These are phyloP conservation scores for Cremastobaeus sp. DNA, from an alignment of 2,888 invertebrate species.

Conservation along the genomic window DNA sequence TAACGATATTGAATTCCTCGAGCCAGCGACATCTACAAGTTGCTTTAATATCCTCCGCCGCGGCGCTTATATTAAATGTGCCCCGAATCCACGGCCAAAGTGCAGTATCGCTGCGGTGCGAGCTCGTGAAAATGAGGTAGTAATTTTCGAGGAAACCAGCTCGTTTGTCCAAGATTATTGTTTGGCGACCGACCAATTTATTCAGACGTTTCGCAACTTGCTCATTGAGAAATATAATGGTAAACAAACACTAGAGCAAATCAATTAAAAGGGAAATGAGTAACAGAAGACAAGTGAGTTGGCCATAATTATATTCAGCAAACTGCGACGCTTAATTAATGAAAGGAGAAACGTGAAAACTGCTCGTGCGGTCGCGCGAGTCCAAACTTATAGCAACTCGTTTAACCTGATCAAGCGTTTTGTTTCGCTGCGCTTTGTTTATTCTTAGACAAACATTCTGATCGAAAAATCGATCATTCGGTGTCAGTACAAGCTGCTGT, in stretches of 20 bases:
- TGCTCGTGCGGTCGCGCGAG: no score
- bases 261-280: constrained; percentile 35
- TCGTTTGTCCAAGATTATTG: constrained; percentile 62
- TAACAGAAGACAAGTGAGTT: constrained; percentile 2
- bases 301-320: constrained; percentile 10
- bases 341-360: no score
- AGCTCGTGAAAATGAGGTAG: constrained; percentile 53
- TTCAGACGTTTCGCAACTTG: constrained; percentile 46
- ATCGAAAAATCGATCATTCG: no score
- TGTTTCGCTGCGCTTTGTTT: no score
- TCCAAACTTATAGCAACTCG: no score
- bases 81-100: constrained; percentile 44
- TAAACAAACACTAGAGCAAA: constrained; percentile 28
- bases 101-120: constrained; percentile 44
- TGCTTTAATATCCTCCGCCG: constrained; percentile 53
- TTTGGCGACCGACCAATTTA: constrained; percentile 58
- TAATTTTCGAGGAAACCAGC: constrained; percentile 61
- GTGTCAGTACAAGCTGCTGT: no score
- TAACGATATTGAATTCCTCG: constrained; percentile 57
- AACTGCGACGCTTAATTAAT: constrained; percentile 24
- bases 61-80: constrained; percentile 56
- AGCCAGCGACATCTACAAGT: constrained; percentile 58
- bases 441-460: no score
- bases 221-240: constrained; percentile 30
- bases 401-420: no score